Evolutionary conservation across 2,113 vertebrate genomes (phyloP).

Genomic region (Lepidiolamprologus cunningtoni): DNA sequence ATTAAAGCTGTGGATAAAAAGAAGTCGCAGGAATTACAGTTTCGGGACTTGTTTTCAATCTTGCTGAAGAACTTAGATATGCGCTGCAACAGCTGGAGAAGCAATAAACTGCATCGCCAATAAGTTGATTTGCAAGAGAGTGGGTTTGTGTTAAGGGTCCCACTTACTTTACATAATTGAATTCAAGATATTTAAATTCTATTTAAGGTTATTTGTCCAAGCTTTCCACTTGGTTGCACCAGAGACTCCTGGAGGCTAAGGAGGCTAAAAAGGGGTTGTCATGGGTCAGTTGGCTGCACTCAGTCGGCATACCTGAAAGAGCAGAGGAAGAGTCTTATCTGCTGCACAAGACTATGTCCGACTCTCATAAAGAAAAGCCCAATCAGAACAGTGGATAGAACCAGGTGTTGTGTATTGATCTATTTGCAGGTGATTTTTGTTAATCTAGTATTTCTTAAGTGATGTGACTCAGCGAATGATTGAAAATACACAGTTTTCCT

Average conservation of each 20-base stretch:
- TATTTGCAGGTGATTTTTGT: neutral
- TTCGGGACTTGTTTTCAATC: neutral
- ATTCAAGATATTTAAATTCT: conserved; percentile 37
- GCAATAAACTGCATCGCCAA: neutral
- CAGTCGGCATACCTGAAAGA: conserved; percentile 5
- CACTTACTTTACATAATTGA: conserved; percentile 18
- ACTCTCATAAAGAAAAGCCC: neutral
- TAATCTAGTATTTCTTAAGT: neutral
- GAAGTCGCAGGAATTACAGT: neutral
- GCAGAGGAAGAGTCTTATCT: neutral
- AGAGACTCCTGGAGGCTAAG: conserved; percentile 15
- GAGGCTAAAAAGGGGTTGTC: conserved; percentile 14
- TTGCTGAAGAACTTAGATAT: neutral
- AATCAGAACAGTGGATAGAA: neutral
- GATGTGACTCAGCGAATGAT: neutral
- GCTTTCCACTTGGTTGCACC: conserved; percentile 41
- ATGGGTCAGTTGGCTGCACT: conserved; percentile 20
- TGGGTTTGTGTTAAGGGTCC: neutral
- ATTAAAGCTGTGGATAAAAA: neutral
- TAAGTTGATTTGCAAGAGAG: neutral
- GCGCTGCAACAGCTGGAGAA: neutral
- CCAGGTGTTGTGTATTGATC: neutral
- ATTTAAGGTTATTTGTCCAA: conserved; percentile 35
- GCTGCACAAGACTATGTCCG: neutral
- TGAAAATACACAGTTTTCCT: neutral